A percentile compares a stretch with the other conserved stretches of the same genome.
Evolutionary conservation across 2,113 vertebrate genomes (phyloP).

Genomic region (Ursus arctos): DNA sequence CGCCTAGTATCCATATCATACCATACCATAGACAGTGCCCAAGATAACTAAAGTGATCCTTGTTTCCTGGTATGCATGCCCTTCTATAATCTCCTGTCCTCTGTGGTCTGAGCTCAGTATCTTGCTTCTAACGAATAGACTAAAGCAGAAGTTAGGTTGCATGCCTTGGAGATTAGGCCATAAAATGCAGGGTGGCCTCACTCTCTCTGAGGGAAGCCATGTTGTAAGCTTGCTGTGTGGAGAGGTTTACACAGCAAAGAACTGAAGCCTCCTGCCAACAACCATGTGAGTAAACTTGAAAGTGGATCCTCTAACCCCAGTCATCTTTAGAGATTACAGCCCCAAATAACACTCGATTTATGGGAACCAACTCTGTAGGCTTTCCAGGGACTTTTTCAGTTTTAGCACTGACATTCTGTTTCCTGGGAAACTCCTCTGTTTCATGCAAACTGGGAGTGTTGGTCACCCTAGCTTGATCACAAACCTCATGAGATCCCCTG

Average conservation of each 20-base stretch:
- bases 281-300: not conserved
- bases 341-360: not conserved
- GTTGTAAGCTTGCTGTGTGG: not conserved
- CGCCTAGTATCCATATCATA: not conserved
- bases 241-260: not conserved
- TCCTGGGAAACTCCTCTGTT: not conserved
- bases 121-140: not conserved
- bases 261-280: not conserved
- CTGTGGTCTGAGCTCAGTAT: not conserved
- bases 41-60: not conserved
- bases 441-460: not conserved
- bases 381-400: not conserved
- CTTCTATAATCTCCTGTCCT: not conserved
- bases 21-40: not conserved
- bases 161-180: not conserved
- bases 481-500: not conserved
- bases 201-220: not conserved
- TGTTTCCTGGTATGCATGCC: not conserved
- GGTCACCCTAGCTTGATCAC: not conserved
- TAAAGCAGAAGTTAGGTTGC: not conserved
- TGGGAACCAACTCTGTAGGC: not conserved
- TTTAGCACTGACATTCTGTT: not conserved
- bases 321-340: not conserved
- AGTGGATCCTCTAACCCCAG: not conserved
- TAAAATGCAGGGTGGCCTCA: not conserved